Percentiles rank a stretch among this genome's conserved stretches.
These are phyloP conservation scores for Poicephalus gulielmi DNA, from an alignment of 2,113 vertebrate species.

Conservation along the genomic window DNA sequence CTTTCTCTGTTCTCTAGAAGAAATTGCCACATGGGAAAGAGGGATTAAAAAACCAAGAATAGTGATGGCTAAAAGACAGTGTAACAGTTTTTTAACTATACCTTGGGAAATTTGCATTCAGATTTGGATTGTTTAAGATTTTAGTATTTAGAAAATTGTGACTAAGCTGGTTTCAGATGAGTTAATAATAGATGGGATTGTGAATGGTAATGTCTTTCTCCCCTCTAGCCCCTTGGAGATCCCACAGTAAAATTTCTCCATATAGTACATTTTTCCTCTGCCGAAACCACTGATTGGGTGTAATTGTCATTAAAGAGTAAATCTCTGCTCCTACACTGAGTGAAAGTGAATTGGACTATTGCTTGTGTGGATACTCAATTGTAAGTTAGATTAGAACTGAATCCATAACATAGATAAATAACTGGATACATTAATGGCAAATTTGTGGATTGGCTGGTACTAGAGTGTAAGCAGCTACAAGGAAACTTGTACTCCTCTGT, in stretches of 20 bases:
- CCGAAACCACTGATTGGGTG: background rate
- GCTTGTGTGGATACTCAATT: background rate
- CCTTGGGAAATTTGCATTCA: accelerated
- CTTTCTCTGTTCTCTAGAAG: background rate
- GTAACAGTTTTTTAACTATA: background rate
- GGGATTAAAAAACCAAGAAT: background rate
- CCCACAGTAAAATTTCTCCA: background rate
- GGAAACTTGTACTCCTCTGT: background rate
- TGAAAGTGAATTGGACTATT: background rate
- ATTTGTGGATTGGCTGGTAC: background rate
- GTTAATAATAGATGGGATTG: background rate
- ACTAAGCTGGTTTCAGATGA: background rate
- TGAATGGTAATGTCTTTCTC: background rate
- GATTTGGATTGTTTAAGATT: background rate
- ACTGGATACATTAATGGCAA: background rate
- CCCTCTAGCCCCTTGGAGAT: background rate
- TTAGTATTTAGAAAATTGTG: background rate
- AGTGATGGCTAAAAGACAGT: background rate
- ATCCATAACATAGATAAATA: background rate
- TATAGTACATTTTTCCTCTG: background rate
- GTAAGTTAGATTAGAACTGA: background rate
- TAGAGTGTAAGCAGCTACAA: background rate
- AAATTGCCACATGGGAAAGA: background rate
- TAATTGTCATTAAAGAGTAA: background rate
- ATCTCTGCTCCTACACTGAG: background rate